Conservation (phyloP, 2,888 invertebrate species). For the Pardosa pseudoannulata region DNA sequence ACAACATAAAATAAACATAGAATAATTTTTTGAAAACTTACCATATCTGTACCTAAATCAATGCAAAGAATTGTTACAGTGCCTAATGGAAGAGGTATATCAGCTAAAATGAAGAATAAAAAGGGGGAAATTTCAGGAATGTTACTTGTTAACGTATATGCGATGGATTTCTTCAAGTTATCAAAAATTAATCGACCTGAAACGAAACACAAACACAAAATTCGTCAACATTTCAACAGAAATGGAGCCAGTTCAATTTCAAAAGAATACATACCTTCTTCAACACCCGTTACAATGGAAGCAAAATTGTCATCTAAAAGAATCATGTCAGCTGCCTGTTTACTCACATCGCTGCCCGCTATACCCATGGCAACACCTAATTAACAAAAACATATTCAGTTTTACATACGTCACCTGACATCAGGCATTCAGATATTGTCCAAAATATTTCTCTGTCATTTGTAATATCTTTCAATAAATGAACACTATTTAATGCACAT, state of each 20-base stretch:
- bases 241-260: neutral
- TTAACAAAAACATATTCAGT: neutral
- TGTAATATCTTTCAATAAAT: too few species aligned
- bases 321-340: slow-evolving; percentile 99
- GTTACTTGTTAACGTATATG: slow-evolving; percentile 81
- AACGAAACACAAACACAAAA: slow-evolving; percentile 23
- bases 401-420: too few species aligned
- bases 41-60: slow-evolving; percentile 81
- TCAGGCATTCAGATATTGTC: too few species aligned
- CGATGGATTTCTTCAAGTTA: slow-evolving; percentile 81
- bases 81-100: slow-evolving; percentile 80
- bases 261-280: slow-evolving; percentile 80
- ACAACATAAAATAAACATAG: too few species aligned
- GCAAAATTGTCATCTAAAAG: slow-evolving; percentile 99
- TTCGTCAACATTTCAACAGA: too few species aligned
- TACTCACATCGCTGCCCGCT: slow-evolving; percentile 86
- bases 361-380: slow-evolving; percentile 86
- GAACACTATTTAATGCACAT: too few species aligned
- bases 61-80: slow-evolving; percentile 81
- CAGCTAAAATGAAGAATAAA: slow-evolving; percentile 79
- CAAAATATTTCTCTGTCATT: too few species aligned
- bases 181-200: slow-evolving; percentile 80
- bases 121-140: slow-evolving; percentile 81
- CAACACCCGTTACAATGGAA: slow-evolving; percentile 94
- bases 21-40: slow-evolving; percentile 74